phyloP scores from a whole-genome alignment of 2,888 invertebrate species.

The Germaria angustata region DNA sequence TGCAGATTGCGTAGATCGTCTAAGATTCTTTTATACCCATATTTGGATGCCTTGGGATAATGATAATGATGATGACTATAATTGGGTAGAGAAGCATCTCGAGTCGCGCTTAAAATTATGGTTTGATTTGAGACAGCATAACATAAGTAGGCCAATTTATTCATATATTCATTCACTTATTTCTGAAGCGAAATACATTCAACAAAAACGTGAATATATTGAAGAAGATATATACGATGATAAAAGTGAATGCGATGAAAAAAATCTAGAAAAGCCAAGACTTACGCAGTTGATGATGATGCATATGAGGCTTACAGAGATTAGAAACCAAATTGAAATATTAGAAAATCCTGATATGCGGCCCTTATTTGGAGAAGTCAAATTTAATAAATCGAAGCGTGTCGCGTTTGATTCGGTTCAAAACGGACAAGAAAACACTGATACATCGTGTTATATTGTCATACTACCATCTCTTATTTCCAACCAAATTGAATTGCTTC shows the following conservation, averaged over 20 bases:
- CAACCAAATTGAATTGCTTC: constrained; percentile 80
- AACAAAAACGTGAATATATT: constrained; percentile 80
- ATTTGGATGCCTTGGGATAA: constrained; percentile 84
- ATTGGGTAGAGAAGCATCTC: constrained; percentile 82
- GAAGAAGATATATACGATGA: constrained; percentile 78
- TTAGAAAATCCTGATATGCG: constrained; percentile 83
- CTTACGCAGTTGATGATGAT: constrained; percentile 81
- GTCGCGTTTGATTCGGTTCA: constrained; percentile 17
- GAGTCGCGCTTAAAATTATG: constrained; percentile 82
- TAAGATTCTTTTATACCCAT: constrained; percentile 83
- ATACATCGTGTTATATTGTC: constrained; percentile 78
- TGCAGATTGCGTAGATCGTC: constrained; percentile 82
- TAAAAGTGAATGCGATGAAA: constrained; percentile 72
- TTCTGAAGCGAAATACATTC: constrained; percentile 82
- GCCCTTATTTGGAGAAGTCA: constrained; percentile 78
- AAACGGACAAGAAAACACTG: constrained; percentile 67
- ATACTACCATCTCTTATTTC: constrained; percentile 80
- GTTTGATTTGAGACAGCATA: constrained; percentile 82
- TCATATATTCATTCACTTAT: constrained; percentile 81
- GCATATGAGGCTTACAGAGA: constrained; percentile 82
- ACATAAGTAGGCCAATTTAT: constrained; percentile 81
- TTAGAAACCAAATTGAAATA: constrained; percentile 83
- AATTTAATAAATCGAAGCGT: constrained; percentile 70
- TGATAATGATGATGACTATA: constrained; percentile 82
- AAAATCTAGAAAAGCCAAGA: constrained; percentile 73